Conservation (phyloP, 2,113 vertebrate genomes). For the Bothrops jararaca region DNA sequence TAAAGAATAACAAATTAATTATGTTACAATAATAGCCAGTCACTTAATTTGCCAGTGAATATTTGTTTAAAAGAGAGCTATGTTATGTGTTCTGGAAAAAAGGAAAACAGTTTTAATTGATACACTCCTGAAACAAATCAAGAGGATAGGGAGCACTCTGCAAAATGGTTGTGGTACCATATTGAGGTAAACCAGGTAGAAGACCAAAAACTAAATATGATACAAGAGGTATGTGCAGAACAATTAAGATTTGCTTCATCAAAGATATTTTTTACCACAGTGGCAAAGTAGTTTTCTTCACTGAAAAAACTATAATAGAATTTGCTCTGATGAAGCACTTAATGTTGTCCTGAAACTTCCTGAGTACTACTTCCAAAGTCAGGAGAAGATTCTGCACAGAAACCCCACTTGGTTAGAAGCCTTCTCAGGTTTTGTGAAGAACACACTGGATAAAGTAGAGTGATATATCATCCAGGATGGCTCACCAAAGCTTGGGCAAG, state of each 20-base stretch:
- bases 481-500: neutral
- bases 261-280: neutral
- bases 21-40: neutral
- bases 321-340: neutral
- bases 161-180: neutral
- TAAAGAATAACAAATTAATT: neutral
- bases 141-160: neutral
- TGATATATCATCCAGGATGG: neutral
- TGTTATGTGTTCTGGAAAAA: neutral
- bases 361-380: neutral
- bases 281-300: neutral
- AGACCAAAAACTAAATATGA: neutral
- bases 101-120: neutral
- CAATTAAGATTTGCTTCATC: neutral
- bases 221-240: neutral
- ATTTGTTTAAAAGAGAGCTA: neutral
- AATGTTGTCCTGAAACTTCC: neutral
- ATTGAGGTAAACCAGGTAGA: neutral
- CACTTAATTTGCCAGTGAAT: neutral
- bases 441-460: neutral
- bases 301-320: neutral
- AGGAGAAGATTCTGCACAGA: neutral
- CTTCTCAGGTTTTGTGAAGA: neutral
- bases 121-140: neutral
- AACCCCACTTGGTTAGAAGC: neutral